phyloP scores from a whole-genome alignment of 2,113 vertebrate species.

The Paralichthys olivaceus region DNA sequence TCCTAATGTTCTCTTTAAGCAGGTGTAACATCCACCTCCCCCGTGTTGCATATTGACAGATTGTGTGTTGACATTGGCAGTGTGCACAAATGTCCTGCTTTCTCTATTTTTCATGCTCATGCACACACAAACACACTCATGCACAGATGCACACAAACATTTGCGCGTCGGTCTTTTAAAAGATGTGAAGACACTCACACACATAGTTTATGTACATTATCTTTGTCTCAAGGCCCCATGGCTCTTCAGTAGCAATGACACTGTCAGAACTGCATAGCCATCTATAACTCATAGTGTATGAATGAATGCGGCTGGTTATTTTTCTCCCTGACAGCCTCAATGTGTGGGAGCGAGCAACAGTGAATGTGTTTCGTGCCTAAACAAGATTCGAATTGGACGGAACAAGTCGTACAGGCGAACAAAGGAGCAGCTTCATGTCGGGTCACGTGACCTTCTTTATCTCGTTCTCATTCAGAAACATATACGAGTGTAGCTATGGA shows the following conservation, averaged over 20 bases:
- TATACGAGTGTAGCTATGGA: constrained; percentile 33
- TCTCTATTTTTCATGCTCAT: constrained; percentile 25
- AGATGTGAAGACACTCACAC: constrained; percentile 5
- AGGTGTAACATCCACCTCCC: constrained; percentile 13
- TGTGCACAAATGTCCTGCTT: constrained; percentile 25
- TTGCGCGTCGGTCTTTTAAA: constrained; percentile 23
- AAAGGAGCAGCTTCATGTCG: constrained; percentile 28
- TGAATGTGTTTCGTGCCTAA: constrained; percentile 20
- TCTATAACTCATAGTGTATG: constrained; percentile 57
- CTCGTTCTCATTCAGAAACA: constrained; percentile 56
- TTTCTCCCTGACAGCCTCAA: constrained; percentile 20
- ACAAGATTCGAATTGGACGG: constrained; percentile 17
- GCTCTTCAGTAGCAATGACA: constrained; percentile 45
- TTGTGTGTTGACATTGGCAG: constrained; percentile 36
- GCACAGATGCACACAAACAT: background rate
- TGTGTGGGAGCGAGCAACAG: constrained; percentile 15
- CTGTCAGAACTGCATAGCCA: constrained; percentile 46
- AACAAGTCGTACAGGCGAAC: constrained; percentile 5
- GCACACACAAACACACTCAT: background rate
- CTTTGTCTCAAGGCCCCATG: constrained; percentile 68
- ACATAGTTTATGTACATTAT: constrained; percentile 51
- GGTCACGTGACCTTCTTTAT: constrained; percentile 50
- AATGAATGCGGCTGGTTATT: constrained; percentile 43
- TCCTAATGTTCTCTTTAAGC: background rate
- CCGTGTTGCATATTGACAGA: constrained; percentile 20